These are phyloP conservation scores for Drosophila neonasuta DNA, from an alignment of 2,888 invertebrate species.

Conservation along the genomic window DNA sequence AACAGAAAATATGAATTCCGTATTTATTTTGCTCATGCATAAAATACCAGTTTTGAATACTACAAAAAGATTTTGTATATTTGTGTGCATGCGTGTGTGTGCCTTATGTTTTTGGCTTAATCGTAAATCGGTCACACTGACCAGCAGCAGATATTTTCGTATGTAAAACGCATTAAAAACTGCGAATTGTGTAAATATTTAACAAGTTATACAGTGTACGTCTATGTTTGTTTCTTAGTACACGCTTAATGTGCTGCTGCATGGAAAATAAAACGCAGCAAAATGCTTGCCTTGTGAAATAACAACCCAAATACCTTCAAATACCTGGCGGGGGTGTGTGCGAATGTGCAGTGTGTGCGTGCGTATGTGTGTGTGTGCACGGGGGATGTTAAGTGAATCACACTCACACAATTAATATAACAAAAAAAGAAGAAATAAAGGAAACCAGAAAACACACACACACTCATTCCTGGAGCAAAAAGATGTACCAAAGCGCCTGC, in stretches of 20 bases:
- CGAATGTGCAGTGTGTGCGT: constrained; percentile 29
- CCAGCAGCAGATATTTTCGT: constrained; percentile 59
- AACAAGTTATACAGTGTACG: constrained; percentile 27
- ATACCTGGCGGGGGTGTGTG: constrained; percentile 57
- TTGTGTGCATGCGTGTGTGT: neutral
- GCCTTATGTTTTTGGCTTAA: constrained; percentile 21
- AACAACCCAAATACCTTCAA: constrained; percentile 47
- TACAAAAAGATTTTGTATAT: neutral
- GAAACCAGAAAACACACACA: neutral
- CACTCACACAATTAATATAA: constrained; percentile 56
- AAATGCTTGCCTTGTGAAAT: constrained; percentile 53
- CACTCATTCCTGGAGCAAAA: constrained; percentile 24
- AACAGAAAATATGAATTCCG: no score
- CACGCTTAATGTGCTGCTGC: constrained; percentile 29
- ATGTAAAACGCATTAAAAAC: constrained; percentile 69
- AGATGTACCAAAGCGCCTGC: constrained; percentile 88
- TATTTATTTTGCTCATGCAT: neutral
- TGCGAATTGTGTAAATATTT: constrained; percentile 49
- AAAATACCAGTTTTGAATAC: constrained; percentile 1
- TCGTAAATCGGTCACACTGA: constrained; percentile 42
- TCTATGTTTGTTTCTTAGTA: constrained; percentile 46
- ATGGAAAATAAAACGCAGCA: constrained; percentile 36
- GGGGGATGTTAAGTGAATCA: constrained; percentile 73
- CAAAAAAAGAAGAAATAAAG: constrained; percentile 16
- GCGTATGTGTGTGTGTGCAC: constrained; percentile 29